phyloP scores from a whole-genome alignment of 2,113 vertebrate species.

The Crotophaga sulcirostris region DNA sequence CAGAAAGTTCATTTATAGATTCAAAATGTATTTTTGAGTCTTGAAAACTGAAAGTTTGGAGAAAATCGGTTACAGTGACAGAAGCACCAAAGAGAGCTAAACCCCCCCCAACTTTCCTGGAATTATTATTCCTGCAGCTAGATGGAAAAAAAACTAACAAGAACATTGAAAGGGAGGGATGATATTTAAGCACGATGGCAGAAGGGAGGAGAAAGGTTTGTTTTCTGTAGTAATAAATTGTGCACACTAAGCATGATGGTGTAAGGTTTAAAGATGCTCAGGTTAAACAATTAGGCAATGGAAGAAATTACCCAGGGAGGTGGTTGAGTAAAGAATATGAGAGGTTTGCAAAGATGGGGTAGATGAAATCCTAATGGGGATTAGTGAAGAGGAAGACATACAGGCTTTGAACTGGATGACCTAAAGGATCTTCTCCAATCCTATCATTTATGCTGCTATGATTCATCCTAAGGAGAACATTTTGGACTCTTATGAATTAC shows the following conservation, averaged over 20 bases:
- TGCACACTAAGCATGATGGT: neutral
- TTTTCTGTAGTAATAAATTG: conserved; percentile 10
- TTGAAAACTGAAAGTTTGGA: neutral
- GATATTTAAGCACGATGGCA: neutral
- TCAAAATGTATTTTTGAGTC: neutral
- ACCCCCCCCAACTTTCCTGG: neutral
- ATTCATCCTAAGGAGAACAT: conserved; percentile 60
- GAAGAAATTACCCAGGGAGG: conserved; percentile 27
- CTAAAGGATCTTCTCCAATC: conserved; percentile 37
- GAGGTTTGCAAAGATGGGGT: neutral
- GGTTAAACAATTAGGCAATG: conserved; percentile 41
- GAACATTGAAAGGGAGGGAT: neutral
- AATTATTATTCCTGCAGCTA: neutral
- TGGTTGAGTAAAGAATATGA: neutral
- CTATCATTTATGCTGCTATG: conserved; percentile 52
- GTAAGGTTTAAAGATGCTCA: conserved; percentile 1
- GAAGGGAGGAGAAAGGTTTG: neutral
- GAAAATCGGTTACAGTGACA: neutral
- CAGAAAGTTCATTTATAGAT: neutral
- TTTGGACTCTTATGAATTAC: conserved; percentile 60
- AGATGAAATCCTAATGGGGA: conserved; percentile 3
- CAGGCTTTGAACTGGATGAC: conserved; percentile 26
- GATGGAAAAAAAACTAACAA: neutral
- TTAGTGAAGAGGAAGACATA: conserved; percentile 1
- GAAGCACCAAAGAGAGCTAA: neutral